A percentile compares a stretch with the other conserved stretches of the same genome.
Evolutionary conservation across 1,140 invertebrate species (phyloP).

Genomic region (Tenebrio molitor): DNA sequence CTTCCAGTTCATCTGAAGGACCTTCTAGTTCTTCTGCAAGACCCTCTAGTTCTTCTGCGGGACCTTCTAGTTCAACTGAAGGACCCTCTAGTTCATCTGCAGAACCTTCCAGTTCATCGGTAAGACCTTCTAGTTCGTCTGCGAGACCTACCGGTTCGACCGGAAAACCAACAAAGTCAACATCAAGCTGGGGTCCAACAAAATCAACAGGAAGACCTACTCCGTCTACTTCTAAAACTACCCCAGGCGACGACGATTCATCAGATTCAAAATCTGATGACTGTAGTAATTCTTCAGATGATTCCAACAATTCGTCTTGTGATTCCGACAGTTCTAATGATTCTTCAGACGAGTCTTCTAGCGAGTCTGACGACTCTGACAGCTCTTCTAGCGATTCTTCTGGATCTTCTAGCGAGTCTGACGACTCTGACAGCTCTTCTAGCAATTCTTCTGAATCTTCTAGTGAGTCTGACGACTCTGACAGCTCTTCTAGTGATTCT

Average conservation of each 20-base stretch:
- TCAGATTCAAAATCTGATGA: neutral
- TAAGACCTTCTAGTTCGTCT: no score
- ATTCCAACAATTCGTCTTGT: neutral
- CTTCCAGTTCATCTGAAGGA: no score
- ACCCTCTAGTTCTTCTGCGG: no score
- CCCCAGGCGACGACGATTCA: neutral
- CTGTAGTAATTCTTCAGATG: neutral
- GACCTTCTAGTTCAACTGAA: no score
- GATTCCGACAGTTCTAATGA: no score
- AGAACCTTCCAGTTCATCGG: no score
- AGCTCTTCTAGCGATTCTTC: neutral
- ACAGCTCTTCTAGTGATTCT: neutral
- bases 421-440: neutral
- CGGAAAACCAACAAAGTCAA: neutral
- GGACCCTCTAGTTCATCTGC: no score
- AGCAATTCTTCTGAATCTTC: neutral
- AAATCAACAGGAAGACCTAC: neutral
- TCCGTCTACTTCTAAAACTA: neutral
- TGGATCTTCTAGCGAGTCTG: neutral
- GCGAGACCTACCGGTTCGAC: neutral
- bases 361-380: neutral
- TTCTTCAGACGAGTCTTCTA: neutral
- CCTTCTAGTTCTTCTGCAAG: no score
- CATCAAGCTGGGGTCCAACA: neutral
- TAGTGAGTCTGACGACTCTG: neutral